Percentiles rank a stretch among this genome's conserved stretches.
These are phyloP conservation scores for Plectus sambesii DNA, from an alignment of 1,140 invertebrate genomes.

Conservation along the genomic window DNA sequence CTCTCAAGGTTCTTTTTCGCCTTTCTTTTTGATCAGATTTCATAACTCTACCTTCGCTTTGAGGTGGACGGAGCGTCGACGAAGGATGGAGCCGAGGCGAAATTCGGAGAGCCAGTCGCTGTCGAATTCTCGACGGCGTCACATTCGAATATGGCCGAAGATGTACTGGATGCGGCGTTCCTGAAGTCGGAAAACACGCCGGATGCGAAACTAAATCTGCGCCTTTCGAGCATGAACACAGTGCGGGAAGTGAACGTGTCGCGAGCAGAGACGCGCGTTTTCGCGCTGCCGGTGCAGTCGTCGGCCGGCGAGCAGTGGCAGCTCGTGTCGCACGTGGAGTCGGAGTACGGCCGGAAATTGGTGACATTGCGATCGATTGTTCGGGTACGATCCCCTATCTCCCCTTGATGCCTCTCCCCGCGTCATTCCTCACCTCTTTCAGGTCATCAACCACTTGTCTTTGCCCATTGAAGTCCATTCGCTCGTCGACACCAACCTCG, in stretches of 20 bases:
- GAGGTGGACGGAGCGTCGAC: too few relatives aligned
- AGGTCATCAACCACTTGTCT: slow-evolving; percentile 73
- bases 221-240: slow-evolving; percentile 45
- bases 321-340: slow-evolving; percentile 64
- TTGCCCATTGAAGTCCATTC: slow-evolving; percentile 69
- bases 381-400: slow-evolving; percentile 8
- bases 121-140: slow-evolving; percentile 49
- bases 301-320: slow-evolving; percentile 60
- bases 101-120: slow-evolving; percentile 61
- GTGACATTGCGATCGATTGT: slow-evolving; percentile 20
- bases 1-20: slow-evolving; percentile 26
- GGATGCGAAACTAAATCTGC: slow-evolving; percentile 22
- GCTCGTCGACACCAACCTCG: slow-evolving; percentile 56
- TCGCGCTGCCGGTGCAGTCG: slow-evolving; percentile 57
- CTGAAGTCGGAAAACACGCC: not conserved
- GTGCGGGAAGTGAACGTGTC: slow-evolving; percentile 60
- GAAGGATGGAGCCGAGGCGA: too few relatives aligned
- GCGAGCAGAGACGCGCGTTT: slow-evolving; percentile 74
- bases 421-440: too few relatives aligned
- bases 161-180: slow-evolving; percentile 15
- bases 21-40: too few relatives aligned
- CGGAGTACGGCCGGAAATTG: slow-evolving; percentile 17
- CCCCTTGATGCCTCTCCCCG: too few relatives aligned
- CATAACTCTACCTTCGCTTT: too few relatives aligned
- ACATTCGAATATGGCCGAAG: slow-evolving; percentile 30